A percentile compares a stretch with the other conserved stretches of the same genome.
phyloP scores from a whole-genome alignment of 2,113 vertebrate species.

The Siniperca chuatsi region DNA sequence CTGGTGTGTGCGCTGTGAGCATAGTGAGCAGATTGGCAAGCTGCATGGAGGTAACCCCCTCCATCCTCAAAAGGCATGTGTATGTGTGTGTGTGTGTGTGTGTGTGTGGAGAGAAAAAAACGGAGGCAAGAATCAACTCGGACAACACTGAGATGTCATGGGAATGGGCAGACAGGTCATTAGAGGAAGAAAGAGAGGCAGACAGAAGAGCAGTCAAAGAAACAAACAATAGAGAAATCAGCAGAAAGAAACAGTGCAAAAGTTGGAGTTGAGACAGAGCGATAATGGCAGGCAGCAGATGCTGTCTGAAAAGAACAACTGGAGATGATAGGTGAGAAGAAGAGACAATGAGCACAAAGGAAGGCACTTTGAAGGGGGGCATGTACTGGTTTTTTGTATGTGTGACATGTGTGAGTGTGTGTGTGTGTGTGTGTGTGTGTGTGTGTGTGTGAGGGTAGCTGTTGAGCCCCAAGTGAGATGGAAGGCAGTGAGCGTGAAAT shows the following conservation, averaged over 20 bases:
- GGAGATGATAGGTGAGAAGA: constrained; percentile 29
- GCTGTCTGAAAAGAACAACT: constrained; percentile 31
- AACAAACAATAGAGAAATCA: background rate
- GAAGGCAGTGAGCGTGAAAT: constrained; percentile 65
- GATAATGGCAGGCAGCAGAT: constrained; percentile 53
- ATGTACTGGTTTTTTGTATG: background rate
- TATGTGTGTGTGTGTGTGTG: constrained; percentile 4
- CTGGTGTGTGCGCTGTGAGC: constrained; percentile 15
- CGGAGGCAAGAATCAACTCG: background rate
- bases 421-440: constrained; percentile 12
- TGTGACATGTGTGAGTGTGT: background rate
- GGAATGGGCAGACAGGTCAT: constrained; percentile 47
- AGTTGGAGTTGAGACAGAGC: constrained; percentile 44
- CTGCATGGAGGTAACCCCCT: constrained; percentile 57
- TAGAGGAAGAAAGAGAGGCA: constrained; percentile 19
- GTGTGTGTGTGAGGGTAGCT: constrained; percentile 19
- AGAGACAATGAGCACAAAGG: constrained; percentile 28
- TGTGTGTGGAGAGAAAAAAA: background rate
- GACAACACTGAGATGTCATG: constrained; percentile 42
- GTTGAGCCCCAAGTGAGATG: constrained; percentile 44
- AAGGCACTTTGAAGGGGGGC: constrained; percentile 12
- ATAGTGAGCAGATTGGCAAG: constrained; percentile 71
- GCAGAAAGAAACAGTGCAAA: background rate
- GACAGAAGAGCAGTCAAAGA: background rate
- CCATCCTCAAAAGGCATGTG: constrained; percentile 32